These are phyloP conservation scores for Callitettix versicolor DNA, from an alignment of 1,140 invertebrate genomes.

Conservation along the genomic window DNA sequence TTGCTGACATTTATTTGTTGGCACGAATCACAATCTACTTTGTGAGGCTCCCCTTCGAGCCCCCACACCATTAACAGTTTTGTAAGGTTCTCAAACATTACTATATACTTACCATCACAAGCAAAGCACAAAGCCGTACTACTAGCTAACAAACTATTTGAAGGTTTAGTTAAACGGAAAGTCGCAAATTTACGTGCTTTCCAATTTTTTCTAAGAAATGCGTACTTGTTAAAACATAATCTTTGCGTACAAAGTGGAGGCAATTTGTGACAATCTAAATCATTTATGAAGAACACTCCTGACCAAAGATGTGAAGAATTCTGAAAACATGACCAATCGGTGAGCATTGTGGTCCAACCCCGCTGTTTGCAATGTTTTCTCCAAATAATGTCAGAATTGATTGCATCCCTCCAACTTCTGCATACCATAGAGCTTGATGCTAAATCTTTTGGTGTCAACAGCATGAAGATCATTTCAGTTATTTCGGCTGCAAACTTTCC, in stretches of 20 bases:
- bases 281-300: too few species aligned
- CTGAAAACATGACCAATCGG: too few species aligned
- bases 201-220: not conserved
- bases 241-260: not conserved
- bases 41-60: not conserved
- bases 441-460: slow-evolving; percentile 11
- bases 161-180: too few species aligned
- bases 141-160: too few species aligned
- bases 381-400: slow-evolving; percentile 19
- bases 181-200: too few species aligned
- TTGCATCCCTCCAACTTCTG: slow-evolving; percentile 13
- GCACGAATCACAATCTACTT: not conserved
- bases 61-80: not conserved
- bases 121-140: not conserved
- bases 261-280: too few species aligned
- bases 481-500: slow-evolving; percentile 6
- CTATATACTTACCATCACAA: slow-evolving; percentile 2
- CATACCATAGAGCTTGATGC: slow-evolving; percentile 6
- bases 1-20: too few species aligned
- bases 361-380: not conserved
- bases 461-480: slow-evolving; percentile 16
- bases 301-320: too few species aligned
- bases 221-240: not conserved
- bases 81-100: not conserved
- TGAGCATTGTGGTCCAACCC: not conserved